Base-by-base conservation (phyloP, 2,888 invertebrate genomes). In the Ophion ventricosus region DNA sequence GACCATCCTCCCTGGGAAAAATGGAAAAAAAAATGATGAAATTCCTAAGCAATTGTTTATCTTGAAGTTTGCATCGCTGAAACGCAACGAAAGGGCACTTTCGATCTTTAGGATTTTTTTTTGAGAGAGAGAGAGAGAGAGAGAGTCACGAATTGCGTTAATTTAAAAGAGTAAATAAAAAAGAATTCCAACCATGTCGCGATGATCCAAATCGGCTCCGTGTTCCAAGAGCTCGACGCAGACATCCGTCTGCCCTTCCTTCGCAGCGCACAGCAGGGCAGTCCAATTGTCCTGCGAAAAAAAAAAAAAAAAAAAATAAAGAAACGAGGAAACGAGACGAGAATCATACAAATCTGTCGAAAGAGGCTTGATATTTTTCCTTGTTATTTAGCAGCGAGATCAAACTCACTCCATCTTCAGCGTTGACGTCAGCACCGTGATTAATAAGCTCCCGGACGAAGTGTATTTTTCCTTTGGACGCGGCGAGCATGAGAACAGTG, bases 401-500 rank as follows among this genome's bases (percentile, higher is more conserved):
- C 72, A 70, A 83, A 91, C 94, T 92, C 90, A 95, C 96, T 90
- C 96, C 95, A 94, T 99, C 99, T 90, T 97, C 97, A 17, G 97
- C 96, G 93, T 98, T 97, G 23, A 98, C 96, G 94, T 99, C 99
- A 49, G 99, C 98, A 83, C 98, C 98, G 92, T 98, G 97, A 78
- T 96, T 96, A 87, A 99, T 94, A 85, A 99, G 95, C 90, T 97
- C 96, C 75, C 97, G 96, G 72, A 97, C 98, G 93, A 99, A 97
- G 64, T 96, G 95, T 78, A 96, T 94, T 90, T 97, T 96, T 43
- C 99, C 99, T 90, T 96, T 97, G 91, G 97, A 95, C 83, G 98
- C 96, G 67, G 99, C 98, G 91, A 97, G 96, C 95, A 99, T 98
- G 92, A 99, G 97, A 75, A 98, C 97, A 70, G 99, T 98, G 85